Base-by-base conservation (phyloP, 2,888 invertebrate genomes). In the Rotaria sp. region DNA sequence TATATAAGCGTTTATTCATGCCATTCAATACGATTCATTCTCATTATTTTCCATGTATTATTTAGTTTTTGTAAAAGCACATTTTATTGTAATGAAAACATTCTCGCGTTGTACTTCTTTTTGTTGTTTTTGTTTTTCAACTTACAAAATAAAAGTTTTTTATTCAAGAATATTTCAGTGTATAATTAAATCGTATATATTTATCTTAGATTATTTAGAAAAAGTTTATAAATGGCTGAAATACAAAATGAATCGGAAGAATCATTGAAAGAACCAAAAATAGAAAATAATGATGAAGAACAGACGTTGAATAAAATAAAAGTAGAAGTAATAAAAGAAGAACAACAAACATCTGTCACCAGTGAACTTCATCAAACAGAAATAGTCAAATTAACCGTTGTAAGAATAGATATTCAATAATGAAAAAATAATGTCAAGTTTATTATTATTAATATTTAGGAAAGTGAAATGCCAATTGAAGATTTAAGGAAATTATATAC, bases 381-480 rank as follows among this genome's bases (percentile, higher is more conserved):
- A 45, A 41, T 80, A n/a, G 80, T 45, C 21, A 45, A 80, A 80
- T 45, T 80, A 80, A 41, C 26, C 3, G 80, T 45, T 26, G 80
- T 80, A 80, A n/a, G 45, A 26, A 2, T 3, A 5, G 24, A 50
- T 50, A 50, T 50, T 52, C 24, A 24, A 52, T 52, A 4, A 7
- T n/a, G n/a, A 3, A 67, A 24, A 4, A 30, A 30, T 11, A 30
- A n/a, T 30, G 2, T 7, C 13, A 4, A 57, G 4, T 57, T 67
- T 11, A 67, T 30, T 80, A 11, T 26, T 26, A n/a, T 26, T 80
- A 5, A 18, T 50, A 18, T 18, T 50, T 50, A 80, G 80, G 80
- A 80, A 80, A 80, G 80, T 80, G 45, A 45, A n/a, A 80, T 80
- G 45, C 80, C 80, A 8, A 80, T 80, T 80, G 45, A 45, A 45